Evolutionary conservation across 2,888 invertebrate species (phyloP), one percentile per base, ranked within the genome.

Genomic region (Molanna angustata): DNA sequence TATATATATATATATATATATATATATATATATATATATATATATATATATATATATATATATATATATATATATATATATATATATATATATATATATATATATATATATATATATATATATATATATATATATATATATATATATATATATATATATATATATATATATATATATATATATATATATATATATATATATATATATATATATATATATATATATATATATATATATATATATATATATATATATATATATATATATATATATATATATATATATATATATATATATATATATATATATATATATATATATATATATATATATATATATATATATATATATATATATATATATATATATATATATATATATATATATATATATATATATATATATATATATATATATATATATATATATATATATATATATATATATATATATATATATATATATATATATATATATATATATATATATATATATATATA

Each of bases 321-420:
- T 27, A 27, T 27, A 11, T 7, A 11, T 27, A 27, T 11, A 11
- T 27, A 11, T 27, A 11, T 27, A 27, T 11, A 27, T 27, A 27
- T 11, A 7, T 11, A 11, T 27, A 27, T 27, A 11, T 27, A 11
- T 27, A 11, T 27, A 11, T 11, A 11, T 27, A 13, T 17, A 41
- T 49, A 45, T 21, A 46, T 18, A 3, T 46, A 4, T 42, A 4
- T 49, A 19, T 16, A 17, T 45, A 45, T 49, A 45, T 49, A 49
- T 49, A 45, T 49, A 45, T 47, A 14, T 49, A 45, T 49, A 46
- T 42, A 45, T 49, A 14, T 45, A 49, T 49, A 49, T 45, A 49
- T 49, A 14, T 49, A 45, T 49, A 45, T 45, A 49, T 49, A 49
- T 49, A 45, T 49, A 14, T 49, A 45, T 49, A 45, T 49, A 45